Base-by-base conservation (phyloP, 92 coral and sea anemone species). In the Zoanthus sansibaricus region DNA sequence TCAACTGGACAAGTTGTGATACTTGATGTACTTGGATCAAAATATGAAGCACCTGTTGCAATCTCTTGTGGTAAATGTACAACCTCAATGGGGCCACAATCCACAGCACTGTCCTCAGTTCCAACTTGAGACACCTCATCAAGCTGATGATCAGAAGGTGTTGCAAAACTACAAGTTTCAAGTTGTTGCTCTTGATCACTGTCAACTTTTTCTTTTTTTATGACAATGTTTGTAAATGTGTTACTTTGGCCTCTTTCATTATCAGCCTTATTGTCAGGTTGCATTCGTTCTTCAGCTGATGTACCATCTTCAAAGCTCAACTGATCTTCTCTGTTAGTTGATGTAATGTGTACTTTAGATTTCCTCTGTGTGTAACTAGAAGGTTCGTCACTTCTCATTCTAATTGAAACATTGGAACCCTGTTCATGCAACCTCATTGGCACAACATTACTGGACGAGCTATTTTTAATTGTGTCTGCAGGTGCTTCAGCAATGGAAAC, bases 21-120 rank as follows among this genome's bases (percentile, higher is more conserved):
- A 66, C 74, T 80, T 66, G 85, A 62, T 47, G 85, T 80, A 20
- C 74, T 37, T 17, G 85, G 85, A 47, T 80, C 85, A 45, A 80
- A 80, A 58, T 80, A 80, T 9, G 85, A 80, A 16, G 85, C 72
- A 20, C 85, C 85, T n/a, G 85, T 80, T 18, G 85, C 58, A 12
- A 80, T 67, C 73, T 80, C 85, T 18, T 80, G 85, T 5, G 85
- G 85, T 9, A 80, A 25, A 42, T 64, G 85, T 18, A 80, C 85
- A 80, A 80, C 51, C 75, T 80, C 85, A 5, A 80, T 80, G 33
- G 85, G 73, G 9, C 74, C 73, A 68, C 85, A 80, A 47, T 66
- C 85, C 13, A 66, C 59, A 18, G 13, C 21, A n/a, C 12, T 61
- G 20, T 31, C 54, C 71, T 25, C 69, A 46, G 52, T 25, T 66